Base-by-base conservation (phyloP, 2,888 invertebrate species). In the Pelosia muscerda region DNA sequence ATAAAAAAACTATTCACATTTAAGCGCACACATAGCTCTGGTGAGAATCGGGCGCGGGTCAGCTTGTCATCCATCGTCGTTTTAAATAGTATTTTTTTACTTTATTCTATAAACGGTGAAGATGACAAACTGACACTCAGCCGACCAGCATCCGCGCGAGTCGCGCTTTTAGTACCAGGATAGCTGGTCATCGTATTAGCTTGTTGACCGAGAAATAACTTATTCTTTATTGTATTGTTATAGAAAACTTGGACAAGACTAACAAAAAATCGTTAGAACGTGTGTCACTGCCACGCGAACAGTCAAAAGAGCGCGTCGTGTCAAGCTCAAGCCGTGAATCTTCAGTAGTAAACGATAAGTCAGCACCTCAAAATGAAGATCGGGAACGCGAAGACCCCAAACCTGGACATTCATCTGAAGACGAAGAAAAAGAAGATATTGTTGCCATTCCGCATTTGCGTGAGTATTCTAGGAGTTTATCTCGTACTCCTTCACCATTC, bases 401-500 rank as follows among this genome's bases (percentile, higher is more conserved):
- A 82, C 87, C 89, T 56, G 82, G 83, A 22, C 88, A 90, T 42
- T 88, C 92, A 9, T 93, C 94, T 10, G 95, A 92, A 71, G 93
- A 93, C 28, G 95, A 95, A 67, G 93, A 92, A 28, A 92, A 83
- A 66, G 91, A 91, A 62, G 93, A 94, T 74, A 91, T 94, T 73
- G 85, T 95, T 74, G 79, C 89, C 1, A 86, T 95, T 65, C 92
- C 94, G 53, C 86, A 85, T 22, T 76, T 90, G 68, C 88, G 94
- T 49, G 93, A 97, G 86, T 97, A 96, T 87, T 97, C 97, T 26
- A 96, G 96, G 87, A 98, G 97, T 84, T 95, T 97, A 57, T 98
- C 98, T n/a, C 96, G 98, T 74, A 98, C 98, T 0, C 98, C 98
- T 19, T 98, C 98, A 22, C 98, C 98, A 57, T 98, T 98, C 90